Percentiles rank a stretch among this genome's conserved stretches.
These are phyloP conservation scores for Tetragonula clypearis DNA, from an alignment of 1,140 invertebrate genomes.

Conservation along the genomic window DNA sequence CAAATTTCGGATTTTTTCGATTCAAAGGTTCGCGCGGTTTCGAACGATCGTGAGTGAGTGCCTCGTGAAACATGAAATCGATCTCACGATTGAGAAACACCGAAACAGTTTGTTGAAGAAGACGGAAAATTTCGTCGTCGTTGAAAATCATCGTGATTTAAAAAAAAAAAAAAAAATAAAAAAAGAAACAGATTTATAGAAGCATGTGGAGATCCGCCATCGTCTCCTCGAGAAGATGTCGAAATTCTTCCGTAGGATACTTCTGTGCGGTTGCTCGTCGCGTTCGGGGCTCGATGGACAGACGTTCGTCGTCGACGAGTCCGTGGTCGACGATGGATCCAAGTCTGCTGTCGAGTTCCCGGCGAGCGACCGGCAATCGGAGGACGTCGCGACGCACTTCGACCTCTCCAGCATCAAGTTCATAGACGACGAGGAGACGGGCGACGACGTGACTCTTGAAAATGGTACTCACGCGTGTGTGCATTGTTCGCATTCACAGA, in stretches of 20 bases:
- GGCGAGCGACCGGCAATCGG: conserved; percentile 47
- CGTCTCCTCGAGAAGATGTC: conserved; percentile 41
- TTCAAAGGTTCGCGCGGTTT: too few species aligned
- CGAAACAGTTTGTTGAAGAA: too few species aligned
- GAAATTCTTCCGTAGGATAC: conserved; percentile 65
- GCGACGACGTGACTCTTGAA: conserved; percentile 46
- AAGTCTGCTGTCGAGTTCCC: conserved; percentile 49
- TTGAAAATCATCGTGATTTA: too few species aligned
- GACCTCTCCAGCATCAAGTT: conserved; percentile 77
- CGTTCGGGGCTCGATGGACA: conserved; percentile 57
- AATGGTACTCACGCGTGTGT: conserved; percentile 24
- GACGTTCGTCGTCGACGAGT: conserved; percentile 60
- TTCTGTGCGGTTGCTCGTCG: conserved; percentile 67
- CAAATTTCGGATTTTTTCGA: too few species aligned
- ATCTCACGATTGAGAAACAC: too few species aligned
- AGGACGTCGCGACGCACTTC: conserved; percentile 74
- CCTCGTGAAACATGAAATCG: too few species aligned
- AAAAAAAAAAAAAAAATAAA: too few species aligned
- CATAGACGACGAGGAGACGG: conserved; percentile 78
- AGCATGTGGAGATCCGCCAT: neutral
- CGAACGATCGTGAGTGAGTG: too few species aligned
- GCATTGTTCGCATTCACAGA: neutral
- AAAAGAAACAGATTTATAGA: too few species aligned
- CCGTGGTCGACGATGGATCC: conserved; percentile 52
- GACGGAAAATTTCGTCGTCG: too few species aligned